phyloP scores from a whole-genome alignment of 92 coral and sea anemone species.

The Palythoa caribaeorum region DNA sequence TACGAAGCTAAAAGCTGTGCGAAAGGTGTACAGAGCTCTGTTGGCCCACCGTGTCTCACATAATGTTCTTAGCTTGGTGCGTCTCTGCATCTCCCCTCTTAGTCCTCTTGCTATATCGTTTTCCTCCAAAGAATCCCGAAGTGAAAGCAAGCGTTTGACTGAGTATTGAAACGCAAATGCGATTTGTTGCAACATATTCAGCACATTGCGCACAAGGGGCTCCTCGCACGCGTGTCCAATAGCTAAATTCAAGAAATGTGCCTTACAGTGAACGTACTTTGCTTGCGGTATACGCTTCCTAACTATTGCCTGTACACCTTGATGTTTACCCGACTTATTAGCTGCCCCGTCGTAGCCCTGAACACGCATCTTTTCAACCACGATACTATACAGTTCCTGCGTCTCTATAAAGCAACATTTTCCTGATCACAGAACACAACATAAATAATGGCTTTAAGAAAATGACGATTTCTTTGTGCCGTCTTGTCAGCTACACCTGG shows the following conservation, averaged over 20 bases:
- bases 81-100: too few relatives aligned
- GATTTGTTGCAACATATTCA: constrained; percentile 56
- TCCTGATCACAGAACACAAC: too few relatives aligned
- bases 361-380: constrained; percentile 5
- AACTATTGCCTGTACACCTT: constrained; percentile 41
- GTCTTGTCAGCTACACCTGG: too few relatives aligned
- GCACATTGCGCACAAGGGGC: constrained; percentile 53
- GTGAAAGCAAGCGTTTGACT: constrained; percentile 54
- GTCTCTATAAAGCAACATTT: constrained; percentile 3
- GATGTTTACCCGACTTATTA: constrained; percentile 39
- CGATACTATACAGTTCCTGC: constrained; percentile 10
- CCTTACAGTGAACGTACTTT: constrained; percentile 46
- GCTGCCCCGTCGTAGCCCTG: constrained; percentile 50
- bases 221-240: constrained; percentile 43
- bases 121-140: too few relatives aligned
- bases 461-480: too few relatives aligned
- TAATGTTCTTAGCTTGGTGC: too few relatives aligned
- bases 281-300: constrained; percentile 44
- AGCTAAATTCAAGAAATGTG: constrained; percentile 36
- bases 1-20: too few relatives aligned
- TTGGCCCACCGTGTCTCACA: too few relatives aligned
- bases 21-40: too few relatives aligned
- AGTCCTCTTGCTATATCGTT: too few relatives aligned
- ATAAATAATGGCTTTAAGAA: too few relatives aligned
- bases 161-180: constrained; percentile 67